Evolutionary conservation across 2,797 vertebrate genomes (phyloP).

Genomic region (Sebastolobus altivelis): DNA sequence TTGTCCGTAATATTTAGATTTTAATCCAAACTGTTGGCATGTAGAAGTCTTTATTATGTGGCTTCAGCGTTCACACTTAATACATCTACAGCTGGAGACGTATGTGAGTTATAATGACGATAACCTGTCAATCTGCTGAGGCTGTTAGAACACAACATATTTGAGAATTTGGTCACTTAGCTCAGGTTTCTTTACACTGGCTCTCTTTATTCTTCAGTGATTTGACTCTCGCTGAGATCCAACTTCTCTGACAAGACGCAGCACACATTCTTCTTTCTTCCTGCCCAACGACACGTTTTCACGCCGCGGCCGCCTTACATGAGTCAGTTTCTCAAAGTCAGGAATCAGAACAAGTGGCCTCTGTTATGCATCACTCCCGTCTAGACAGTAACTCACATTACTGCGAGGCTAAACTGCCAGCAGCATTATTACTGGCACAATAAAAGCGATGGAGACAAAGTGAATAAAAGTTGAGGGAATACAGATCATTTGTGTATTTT

Average conservation of each 20-base stretch:
- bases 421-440: constrained; percentile 56
- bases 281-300: constrained; percentile 34
- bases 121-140: constrained; percentile 15
- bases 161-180: constrained; percentile 22
- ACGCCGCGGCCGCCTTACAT: constrained; percentile 33
- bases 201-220: constrained; percentile 35
- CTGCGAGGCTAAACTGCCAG: constrained; percentile 45
- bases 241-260: constrained; percentile 66
- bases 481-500: constrained; percentile 43
- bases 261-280: constrained; percentile 37
- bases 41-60: not conserved
- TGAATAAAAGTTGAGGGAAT: constrained; percentile 59
- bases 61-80: not conserved
- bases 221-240: constrained; percentile 37
- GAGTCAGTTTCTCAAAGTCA: constrained; percentile 49
- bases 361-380: constrained; percentile 71
- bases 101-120: not conserved
- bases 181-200: constrained; percentile 68
- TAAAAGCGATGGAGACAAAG: constrained; percentile 42
- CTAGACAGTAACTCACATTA: constrained; percentile 71
- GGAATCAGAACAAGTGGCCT: constrained; percentile 67
- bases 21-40: not conserved
- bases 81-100: constrained; percentile 2
- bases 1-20: not conserved
- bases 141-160: constrained; percentile 29